Base-by-base conservation (phyloP, 2,797 vertebrate species). In the Parotocinclus haroldoi region DNA sequence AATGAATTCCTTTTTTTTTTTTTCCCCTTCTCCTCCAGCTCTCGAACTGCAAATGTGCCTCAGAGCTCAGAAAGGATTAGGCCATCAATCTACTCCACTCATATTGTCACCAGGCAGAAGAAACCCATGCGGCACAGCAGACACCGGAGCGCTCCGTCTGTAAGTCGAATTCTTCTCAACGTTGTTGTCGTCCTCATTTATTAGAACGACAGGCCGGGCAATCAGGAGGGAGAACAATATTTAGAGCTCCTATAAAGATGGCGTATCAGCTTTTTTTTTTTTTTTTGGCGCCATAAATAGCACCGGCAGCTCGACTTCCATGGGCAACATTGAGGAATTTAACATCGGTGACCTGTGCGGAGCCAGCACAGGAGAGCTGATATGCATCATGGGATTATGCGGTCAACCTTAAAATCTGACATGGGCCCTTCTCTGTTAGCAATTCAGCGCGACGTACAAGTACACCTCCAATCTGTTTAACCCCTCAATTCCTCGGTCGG, bases 31-130 rank as follows among this genome's bases (percentile, higher is more conserved):
- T 19, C 63, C 69, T 72, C 71, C 71, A 76, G 77, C 76, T 74
- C 72, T 77, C 68, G 75, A 80, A 80, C 78, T 73, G 77, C 73
- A 82, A 81, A 78, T 81, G 73, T 77, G 78, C 76, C 72, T 78
- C 68, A 78, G 69, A 80, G 77, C 77, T 76, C 74, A 69, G 67
- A 72, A 77, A 77, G 78, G 78, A 83, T 81, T 79, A 80, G 72
- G 69, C 71, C 78, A 81, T 83, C 78, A 83, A 83, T 83, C 78
- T 81, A 77, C 69, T 80, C 71, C 71, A 74, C 78, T 83, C 78
- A 76, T 74, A 79, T 76, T 83, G 81, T 81, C 81, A 83, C 76
- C 66, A 66, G 49, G 69, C 74, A 73, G 58, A 64, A 73, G 67
- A 71, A 72, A 79, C 69, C 72, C 69, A 71, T 71, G 78, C 69